These are phyloP conservation scores for Heteromyza rotundicornis DNA, from an alignment of 2,888 invertebrate species.

Conservation along the genomic window DNA sequence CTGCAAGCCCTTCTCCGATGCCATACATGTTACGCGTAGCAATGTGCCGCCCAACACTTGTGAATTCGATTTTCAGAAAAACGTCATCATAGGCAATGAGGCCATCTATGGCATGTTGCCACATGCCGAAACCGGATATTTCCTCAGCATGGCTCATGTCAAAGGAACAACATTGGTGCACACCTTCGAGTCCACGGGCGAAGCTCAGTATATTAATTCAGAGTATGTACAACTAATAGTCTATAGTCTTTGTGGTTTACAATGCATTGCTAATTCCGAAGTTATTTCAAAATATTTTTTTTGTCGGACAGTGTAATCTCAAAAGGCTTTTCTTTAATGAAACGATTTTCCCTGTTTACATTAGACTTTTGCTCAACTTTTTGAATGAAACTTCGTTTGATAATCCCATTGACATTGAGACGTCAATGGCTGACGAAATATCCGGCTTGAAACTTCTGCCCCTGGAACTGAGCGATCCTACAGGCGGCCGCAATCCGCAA, in stretches of 20 bases:
- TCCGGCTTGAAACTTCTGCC: slow-evolving; percentile 53
- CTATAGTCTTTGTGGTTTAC: background rate
- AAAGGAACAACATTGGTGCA: slow-evolving; percentile 61
- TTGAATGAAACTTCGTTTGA: slow-evolving; percentile 59
- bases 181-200: slow-evolving; percentile 62
- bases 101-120: slow-evolving; percentile 58
- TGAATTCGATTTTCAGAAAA: slow-evolving; percentile 62
- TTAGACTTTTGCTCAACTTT: slow-evolving; percentile 56
- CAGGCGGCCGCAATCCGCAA: slow-evolving; percentile 60
- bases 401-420: slow-evolving; percentile 60
- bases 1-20: slow-evolving; percentile 57
- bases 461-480: slow-evolving; percentile 56
- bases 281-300: no score
- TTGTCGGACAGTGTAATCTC: no score
- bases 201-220: slow-evolving; percentile 61
- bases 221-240: slow-evolving; percentile 51
- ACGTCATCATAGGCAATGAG: slow-evolving; percentile 61
- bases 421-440: slow-evolving; percentile 55
- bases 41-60: slow-evolving; percentile 62
- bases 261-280: no score
- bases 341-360: background rate
- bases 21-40: slow-evolving; percentile 59
- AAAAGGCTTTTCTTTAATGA: slow-evolving; percentile 8
- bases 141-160: slow-evolving; percentile 58
- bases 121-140: slow-evolving; percentile 58